These are phyloP conservation scores for Operophtera brumata DNA, from an alignment of 2,888 invertebrate genomes.

Conservation along the genomic window DNA sequence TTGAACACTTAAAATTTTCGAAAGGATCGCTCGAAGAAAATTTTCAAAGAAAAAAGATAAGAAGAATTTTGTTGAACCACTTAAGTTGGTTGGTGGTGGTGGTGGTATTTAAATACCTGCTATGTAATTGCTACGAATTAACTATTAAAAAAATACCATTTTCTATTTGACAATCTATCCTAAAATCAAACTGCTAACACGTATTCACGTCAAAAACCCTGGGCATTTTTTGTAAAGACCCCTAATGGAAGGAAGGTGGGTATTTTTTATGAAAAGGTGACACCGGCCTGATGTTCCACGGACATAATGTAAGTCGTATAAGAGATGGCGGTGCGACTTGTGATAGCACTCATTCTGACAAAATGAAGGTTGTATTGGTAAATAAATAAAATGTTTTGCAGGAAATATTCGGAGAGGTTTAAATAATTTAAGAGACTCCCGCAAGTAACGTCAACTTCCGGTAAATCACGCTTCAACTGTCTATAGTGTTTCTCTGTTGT, in stretches of 20 bases:
- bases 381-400: conserved; percentile 8
- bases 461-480: too few relatives aligned
- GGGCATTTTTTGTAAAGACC: neutral
- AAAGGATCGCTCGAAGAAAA: too few relatives aligned
- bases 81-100: too few relatives aligned
- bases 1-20: too few relatives aligned
- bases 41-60: too few relatives aligned
- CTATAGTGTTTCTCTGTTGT: too few relatives aligned
- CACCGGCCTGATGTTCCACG: conserved; percentile 15
- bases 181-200: neutral
- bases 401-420: neutral
- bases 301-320: conserved; percentile 16
- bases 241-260: conserved; percentile 3
- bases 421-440: too few relatives aligned
- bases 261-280: conserved; percentile 25
- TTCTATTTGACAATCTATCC: neutral
- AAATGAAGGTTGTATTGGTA: conserved; percentile 5
- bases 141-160: too few relatives aligned
- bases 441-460: too few relatives aligned
- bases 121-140: too few relatives aligned
- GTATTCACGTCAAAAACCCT: conserved; percentile 6
- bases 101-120: too few relatives aligned
- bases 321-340: conserved; percentile 1
- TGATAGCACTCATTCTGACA: conserved; percentile 14
- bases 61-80: too few relatives aligned